Evolutionary conservation across 30 jellyfish, hydroid and myxozoan genomes (phyloP).

Genomic region (Mastigias papua): DNA sequence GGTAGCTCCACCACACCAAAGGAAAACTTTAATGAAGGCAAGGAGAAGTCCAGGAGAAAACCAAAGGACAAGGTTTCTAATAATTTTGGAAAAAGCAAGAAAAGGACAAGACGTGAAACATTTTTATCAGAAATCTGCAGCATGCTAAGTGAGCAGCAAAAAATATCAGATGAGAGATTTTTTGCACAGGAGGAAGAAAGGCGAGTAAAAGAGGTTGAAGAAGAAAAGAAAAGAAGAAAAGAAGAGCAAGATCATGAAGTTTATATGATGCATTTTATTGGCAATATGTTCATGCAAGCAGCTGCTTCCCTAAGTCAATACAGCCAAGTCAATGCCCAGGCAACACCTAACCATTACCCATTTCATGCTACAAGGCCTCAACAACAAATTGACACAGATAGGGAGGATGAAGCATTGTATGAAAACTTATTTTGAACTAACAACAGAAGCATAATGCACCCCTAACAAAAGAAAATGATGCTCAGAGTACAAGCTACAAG

Average conservation of each 20-base stretch:
- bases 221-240: conserved; percentile 28
- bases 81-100: conserved; percentile 13
- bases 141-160: conserved; percentile 29
- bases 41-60: conserved; percentile 13
- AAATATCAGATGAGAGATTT: conserved; percentile 34
- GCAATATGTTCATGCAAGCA: conserved; percentile 54
- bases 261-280: conserved; percentile 32
- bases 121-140: conserved; percentile 23
- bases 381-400: background rate
- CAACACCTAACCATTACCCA: conserved; percentile 15
- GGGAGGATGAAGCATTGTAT: conserved; percentile 12
- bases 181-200: conserved; percentile 55
- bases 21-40: too few species aligned
- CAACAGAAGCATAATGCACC: background rate
- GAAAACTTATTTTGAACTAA: background rate
- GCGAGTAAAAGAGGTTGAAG: conserved; percentile 13
- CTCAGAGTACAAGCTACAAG: background rate
- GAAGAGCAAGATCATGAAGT: conserved; percentile 54
- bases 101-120: conserved; percentile 22
- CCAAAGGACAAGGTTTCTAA: background rate
- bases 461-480: background rate
- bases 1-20: too few species aligned
- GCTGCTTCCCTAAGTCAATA: conserved; percentile 14
- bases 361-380: conserved; percentile 16
- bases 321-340: conserved; percentile 9